Base-by-base conservation (phyloP, 2,888 invertebrate genomes). In the Antitype chi region DNA sequence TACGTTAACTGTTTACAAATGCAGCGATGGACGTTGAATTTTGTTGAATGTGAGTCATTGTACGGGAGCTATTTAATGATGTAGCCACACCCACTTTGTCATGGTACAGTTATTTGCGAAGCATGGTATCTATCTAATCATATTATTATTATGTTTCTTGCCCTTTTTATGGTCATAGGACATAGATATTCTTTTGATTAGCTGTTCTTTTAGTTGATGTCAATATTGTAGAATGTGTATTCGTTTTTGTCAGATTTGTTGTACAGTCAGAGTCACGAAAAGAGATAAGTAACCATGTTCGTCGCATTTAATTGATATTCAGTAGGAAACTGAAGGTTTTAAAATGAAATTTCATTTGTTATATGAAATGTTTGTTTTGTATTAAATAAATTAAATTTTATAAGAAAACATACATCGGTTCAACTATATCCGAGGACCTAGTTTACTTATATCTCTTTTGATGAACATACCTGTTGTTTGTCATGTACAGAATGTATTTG, bases 51-150 rank as follows among this genome's bases (percentile, higher is more conserved):
- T 82, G 78, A 83, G 68, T 83, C 86, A 86, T 71, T 78, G 60
- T 71, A 49, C 74, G 72, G 82, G 72, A 85, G 77, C 72, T 82
- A 60, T 74, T 68, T 85, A 66, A 38, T 76, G 28, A 64, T 70
- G 25, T 38, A 17, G 73, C 78, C 83, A 83, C 83, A 74, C 83
- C 86, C 74, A 2, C 38, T 47, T 52, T 55, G 83, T 74, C 63
- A 74, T 78, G 60, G 49, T 72, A 82, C 78, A 82, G 78, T 86
- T 86, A 83, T 83, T 71, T 60, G 62, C 43, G 57, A 71, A 66
- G 67, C 47, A 70, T 64, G 15, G 32, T 62, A 25, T 81, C 25
- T 62, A 25, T 81, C 25, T 74, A 85, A 81, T 85, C 74, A 68
- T 63, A 60, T 60, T 63, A 49, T 23, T 80, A 63, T 70, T 67